Conservation (phyloP, 2,888 invertebrate genomes). For the Apamea monoglypha region DNA sequence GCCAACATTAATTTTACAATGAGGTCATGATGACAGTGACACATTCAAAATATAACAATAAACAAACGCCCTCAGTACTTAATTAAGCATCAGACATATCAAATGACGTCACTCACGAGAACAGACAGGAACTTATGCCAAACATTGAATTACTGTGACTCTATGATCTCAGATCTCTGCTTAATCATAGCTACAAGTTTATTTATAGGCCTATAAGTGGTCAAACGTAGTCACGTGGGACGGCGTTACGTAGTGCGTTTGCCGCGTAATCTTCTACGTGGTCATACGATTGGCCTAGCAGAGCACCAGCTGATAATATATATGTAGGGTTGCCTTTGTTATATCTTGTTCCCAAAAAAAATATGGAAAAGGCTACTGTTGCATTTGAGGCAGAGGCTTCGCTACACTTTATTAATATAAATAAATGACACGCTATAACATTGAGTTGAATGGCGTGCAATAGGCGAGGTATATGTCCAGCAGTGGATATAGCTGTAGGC, state of each 20-base stretch:
- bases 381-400: neutral
- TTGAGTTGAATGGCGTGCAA: neutral
- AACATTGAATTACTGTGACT: conserved; percentile 39
- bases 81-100: conserved; percentile 13
- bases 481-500: neutral
- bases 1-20: neutral
- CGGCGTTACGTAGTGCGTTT: conserved; percentile 62
- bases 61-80: conserved; percentile 13
- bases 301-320: conserved; percentile 63
- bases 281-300: conserved; percentile 64
- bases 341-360: neutral
- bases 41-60: conserved; percentile 18
- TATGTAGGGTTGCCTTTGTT: conserved; percentile 51
- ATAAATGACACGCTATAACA: neutral
- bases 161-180: conserved; percentile 47
- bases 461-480: neutral
- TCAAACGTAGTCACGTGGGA: conserved; percentile 68
- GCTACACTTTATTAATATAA: neutral
- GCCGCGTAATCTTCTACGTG: conserved; percentile 66
- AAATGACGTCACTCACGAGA: conserved; percentile 31
- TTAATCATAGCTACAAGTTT: conserved; percentile 63
- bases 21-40: conserved; percentile 15
- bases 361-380: too few relatives aligned
- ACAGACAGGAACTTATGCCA: conserved; percentile 16
- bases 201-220: conserved; percentile 71